Conservation (phyloP, 2,888 invertebrate genomes). For the Andrena hattorfiana region DNA sequence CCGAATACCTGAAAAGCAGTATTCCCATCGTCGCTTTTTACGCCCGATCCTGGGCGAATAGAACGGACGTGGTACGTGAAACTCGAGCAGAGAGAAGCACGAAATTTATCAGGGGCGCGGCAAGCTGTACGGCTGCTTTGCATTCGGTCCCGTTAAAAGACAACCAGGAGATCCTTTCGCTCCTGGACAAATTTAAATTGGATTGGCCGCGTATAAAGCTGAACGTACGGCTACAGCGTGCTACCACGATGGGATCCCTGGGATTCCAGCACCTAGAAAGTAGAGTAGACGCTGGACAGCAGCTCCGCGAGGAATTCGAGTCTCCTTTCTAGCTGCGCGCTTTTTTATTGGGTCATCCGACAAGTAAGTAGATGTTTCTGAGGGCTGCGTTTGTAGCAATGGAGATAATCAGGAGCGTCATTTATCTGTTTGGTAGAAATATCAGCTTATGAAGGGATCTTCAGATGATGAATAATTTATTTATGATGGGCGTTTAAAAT, state of each 20-base stretch:
- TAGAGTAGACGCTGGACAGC: neutral
- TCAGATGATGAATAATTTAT: too few species aligned
- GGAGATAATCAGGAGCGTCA: too few species aligned
- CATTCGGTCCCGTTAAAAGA: constrained; percentile 71
- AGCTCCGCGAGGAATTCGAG: constrained; percentile 14
- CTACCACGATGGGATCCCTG: constrained; percentile 15
- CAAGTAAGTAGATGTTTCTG: too few species aligned
- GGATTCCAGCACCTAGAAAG: constrained; percentile 26
- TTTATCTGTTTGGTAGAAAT: too few species aligned
- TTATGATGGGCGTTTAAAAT: too few species aligned
- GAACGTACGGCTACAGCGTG: constrained; percentile 27
- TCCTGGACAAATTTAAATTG: constrained; percentile 57
- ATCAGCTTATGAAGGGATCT: too few species aligned
- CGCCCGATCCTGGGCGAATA: constrained; percentile 2
- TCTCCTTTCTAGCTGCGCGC: neutral
- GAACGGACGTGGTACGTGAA: constrained; percentile 12
- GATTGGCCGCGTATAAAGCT: constrained; percentile 13
- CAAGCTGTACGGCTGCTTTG: constrained; percentile 45
- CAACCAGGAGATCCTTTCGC: constrained; percentile 44
- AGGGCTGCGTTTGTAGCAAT: too few species aligned
- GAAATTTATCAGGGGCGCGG: constrained; percentile 46
- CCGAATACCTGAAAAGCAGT: too few species aligned
- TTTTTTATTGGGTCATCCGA: neutral
- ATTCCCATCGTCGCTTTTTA: neutral
- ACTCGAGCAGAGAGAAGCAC: constrained; percentile 36